Base-by-base conservation (phyloP, 2,113 vertebrate genomes). In the Pedionomus torquatus region DNA sequence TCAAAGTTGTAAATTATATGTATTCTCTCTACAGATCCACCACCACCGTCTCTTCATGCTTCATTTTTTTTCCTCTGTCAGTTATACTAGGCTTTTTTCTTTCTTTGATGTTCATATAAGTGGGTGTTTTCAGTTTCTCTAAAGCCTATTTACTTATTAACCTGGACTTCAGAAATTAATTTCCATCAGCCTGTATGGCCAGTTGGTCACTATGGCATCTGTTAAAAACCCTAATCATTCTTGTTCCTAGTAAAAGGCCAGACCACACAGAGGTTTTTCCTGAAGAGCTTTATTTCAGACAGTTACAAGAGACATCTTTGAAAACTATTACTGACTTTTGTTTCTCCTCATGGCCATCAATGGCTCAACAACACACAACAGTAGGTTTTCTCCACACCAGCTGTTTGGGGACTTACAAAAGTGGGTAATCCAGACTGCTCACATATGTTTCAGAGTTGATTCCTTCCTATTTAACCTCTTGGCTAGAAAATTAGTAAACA, bases 401-500 rank as follows among this genome's bases (percentile, higher is more conserved):
- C 95, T 97, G 93, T 94, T 96, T 66, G 43, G 97, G 71, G 91
- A 97, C 84, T 88, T 97, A 61, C 7, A 77, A 35, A 69, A 96
- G 75, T 58, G 69, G 54, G 49, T 57, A 87, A 97, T 79, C 61
- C 92, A 79, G 75, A 71, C 96, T 97, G 69, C 85, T 97, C 51
- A 28, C 95, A 96, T 97, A 95, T 95, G 95, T 94, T 97, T 97
- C 57, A 9, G 69, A 95, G 91, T 68, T 69, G 35, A 63, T 97
- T 96, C 93, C 64, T 97, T 97, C 87, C 89, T 90, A 79, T 88
- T 95, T 97, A 97, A 97, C 80, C 90, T 96, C 95, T 63, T 93
- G 97, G 89, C 55, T 93, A 95, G 92, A 97, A 98, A 97, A 97
- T 96, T 95, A 97, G 83, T 83, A 92, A 96, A 89, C 83, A 93